Percentiles rank a stretch among this genome's conserved stretches.
These are phyloP conservation scores for Bradysia coprophila DNA, from an alignment of 1,140 invertebrate genomes.

Conservation along the genomic window DNA sequence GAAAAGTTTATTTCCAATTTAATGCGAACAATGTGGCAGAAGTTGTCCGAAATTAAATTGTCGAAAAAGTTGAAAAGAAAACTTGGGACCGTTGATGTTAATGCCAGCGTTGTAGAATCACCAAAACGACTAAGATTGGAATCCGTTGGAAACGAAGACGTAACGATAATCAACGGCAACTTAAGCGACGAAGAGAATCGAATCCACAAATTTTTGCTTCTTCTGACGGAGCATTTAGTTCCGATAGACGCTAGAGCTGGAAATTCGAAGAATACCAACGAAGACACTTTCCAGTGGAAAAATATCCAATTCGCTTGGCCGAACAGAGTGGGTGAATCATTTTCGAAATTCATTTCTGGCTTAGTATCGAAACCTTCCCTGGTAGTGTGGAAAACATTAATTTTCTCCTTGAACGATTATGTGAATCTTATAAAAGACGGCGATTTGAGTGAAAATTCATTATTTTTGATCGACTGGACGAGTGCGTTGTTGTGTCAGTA, in stretches of 20 bases:
- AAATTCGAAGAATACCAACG: neutral
- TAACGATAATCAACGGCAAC: neutral
- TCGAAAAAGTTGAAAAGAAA: slow-evolving; percentile 1
- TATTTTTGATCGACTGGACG: slow-evolving; percentile 13
- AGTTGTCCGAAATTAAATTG: slow-evolving; percentile 4
- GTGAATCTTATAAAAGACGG: slow-evolving; percentile 6
- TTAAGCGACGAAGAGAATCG: neutral
- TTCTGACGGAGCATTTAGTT: neutral
- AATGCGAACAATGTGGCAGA: slow-evolving; percentile 11
- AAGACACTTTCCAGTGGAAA: slow-evolving; percentile 1
- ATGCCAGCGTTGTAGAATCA: neutral
- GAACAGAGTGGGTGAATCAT: slow-evolving; percentile 11
- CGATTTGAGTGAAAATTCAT: slow-evolving; percentile 5
- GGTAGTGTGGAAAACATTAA: slow-evolving; percentile 18
- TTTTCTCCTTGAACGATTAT: slow-evolving; percentile 12
- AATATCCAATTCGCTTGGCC: slow-evolving; percentile 11
- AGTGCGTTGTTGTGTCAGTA: slow-evolving; percentile 15
- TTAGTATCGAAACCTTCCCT: slow-evolving; percentile 18
- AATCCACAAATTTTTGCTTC: neutral
- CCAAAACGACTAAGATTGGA: neutral
- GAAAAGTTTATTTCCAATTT: slow-evolving; percentile 17
- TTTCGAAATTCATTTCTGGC: slow-evolving; percentile 12
- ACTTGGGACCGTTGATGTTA: neutral
- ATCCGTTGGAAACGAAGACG: neutral
- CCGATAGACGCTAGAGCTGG: neutral